A percentile compares a stretch with the other conserved stretches of the same genome.
Conservation (phyloP, 2,888 invertebrate genomes). For the Xylocampa areola region DNA sequence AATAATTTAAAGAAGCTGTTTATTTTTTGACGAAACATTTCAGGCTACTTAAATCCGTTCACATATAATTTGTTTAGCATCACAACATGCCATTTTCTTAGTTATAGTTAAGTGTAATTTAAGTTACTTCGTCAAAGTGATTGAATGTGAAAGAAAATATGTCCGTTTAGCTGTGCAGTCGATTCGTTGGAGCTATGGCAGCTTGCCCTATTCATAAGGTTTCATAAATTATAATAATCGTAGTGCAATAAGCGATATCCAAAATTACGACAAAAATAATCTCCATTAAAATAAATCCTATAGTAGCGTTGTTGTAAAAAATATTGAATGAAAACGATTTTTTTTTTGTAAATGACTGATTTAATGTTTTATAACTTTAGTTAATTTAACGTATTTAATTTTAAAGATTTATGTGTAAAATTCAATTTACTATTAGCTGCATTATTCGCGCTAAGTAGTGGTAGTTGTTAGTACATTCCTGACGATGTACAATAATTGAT, state of each 20-base stretch:
- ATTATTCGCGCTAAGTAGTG: slow-evolving; percentile 74
- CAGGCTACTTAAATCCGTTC: slow-evolving; percentile 46
- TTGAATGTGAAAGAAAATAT: slow-evolving; percentile 30
- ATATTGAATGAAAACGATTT: slow-evolving; percentile 42
- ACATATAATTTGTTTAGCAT: slow-evolving; percentile 54
- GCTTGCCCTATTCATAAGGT: slow-evolving; percentile 52
- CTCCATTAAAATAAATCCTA: slow-evolving; percentile 56
- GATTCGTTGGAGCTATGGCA: slow-evolving; percentile 39
- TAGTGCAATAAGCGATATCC: slow-evolving; percentile 75
- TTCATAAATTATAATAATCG: slow-evolving; percentile 52
- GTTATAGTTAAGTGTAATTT: slow-evolving; percentile 56
- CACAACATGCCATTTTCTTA: slow-evolving; percentile 70
- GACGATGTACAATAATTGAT: slow-evolving; percentile 82
- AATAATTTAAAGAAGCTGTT: slow-evolving; percentile 21
- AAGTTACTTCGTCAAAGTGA: slow-evolving; percentile 40
- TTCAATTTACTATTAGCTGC: slow-evolving; percentile 63
- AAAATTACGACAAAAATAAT: slow-evolving; percentile 63
- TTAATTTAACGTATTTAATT: slow-evolving; percentile 81
- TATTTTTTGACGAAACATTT: slow-evolving; percentile 25
- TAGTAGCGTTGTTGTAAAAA: slow-evolving; percentile 71
- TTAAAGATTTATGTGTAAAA: slow-evolving; percentile 70
- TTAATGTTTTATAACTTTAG: slow-evolving; percentile 76
- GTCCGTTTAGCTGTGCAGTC: slow-evolving; percentile 32
- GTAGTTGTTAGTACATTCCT: slow-evolving; percentile 86
- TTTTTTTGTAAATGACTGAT: slow-evolving; percentile 83